A percentile compares a stretch with the other conserved stretches of the same genome.
phyloP scores from a whole-genome alignment of 2,797 vertebrate species.

The Xenentodon cancila region DNA sequence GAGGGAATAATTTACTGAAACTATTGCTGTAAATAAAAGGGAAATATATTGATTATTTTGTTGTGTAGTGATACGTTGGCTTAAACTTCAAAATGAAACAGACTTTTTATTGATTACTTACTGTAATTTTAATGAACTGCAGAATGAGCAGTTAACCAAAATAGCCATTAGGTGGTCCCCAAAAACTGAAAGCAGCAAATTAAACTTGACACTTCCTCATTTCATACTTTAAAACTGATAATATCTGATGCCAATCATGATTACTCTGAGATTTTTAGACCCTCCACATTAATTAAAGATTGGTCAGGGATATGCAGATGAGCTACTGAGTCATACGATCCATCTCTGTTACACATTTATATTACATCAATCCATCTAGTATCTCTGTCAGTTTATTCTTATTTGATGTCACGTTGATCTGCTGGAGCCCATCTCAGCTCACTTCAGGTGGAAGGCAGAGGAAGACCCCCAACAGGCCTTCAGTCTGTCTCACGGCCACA shows the following conservation, averaged over 20 bases:
- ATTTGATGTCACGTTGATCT: too few relatives aligned
- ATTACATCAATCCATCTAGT: too few relatives aligned
- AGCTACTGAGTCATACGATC: neutral
- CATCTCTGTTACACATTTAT: too few relatives aligned
- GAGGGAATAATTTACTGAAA: neutral
- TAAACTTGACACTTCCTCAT: constrained; percentile 45
- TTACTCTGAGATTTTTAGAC: constrained; percentile 29
- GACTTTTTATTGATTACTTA: neutral
- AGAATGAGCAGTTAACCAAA: neutral
- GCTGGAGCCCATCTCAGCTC: too few relatives aligned
- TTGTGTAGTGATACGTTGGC: neutral
- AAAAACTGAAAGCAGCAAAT: constrained; percentile 30
- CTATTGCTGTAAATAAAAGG: neutral
- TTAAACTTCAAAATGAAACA: neutral
- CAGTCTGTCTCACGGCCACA: too few relatives aligned
- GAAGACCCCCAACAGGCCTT: too few relatives aligned
- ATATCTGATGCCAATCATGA: constrained; percentile 49
- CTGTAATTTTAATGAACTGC: neutral
- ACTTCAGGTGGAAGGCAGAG: too few relatives aligned
- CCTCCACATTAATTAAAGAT: constrained; percentile 35
- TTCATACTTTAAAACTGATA: constrained; percentile 42
- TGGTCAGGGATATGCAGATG: constrained; percentile 35
- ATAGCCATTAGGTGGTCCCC: neutral
- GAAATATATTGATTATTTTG: neutral
- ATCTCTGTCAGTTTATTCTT: too few relatives aligned